Conservation (phyloP, 2,797 vertebrate species). For the Rhinichthys osculus region DNA sequence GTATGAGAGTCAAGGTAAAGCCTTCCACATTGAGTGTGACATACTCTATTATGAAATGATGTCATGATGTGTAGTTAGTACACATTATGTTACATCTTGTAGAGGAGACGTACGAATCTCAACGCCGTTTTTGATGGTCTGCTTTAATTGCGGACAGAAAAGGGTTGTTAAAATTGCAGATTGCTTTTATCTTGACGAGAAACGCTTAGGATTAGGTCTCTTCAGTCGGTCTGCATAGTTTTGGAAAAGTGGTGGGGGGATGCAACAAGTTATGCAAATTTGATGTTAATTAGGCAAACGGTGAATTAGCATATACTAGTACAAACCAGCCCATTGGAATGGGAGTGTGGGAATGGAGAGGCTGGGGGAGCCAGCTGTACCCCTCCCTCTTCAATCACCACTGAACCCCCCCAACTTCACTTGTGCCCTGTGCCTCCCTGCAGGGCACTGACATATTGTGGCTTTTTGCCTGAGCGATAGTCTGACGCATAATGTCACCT, state of each 20-base stretch:
- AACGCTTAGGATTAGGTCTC: conserved; percentile 90
- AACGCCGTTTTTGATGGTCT: conserved; percentile 54
- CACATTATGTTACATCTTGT: conserved; percentile 40
- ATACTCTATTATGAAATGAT: neutral
- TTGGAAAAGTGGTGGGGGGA: conserved; percentile 65
- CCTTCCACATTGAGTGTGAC: neutral
- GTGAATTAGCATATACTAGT: conserved; percentile 93
- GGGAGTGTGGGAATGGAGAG: conserved; percentile 90
- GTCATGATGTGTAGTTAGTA: neutral
- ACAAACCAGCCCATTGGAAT: conserved; percentile 89
- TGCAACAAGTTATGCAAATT: conserved; percentile 98
- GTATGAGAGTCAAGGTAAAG: neutral
- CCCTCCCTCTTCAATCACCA: conserved; percentile 81
- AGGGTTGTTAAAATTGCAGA: conserved; percentile 76
- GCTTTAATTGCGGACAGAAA: conserved; percentile 76
- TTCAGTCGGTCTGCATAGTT: conserved; percentile 90
- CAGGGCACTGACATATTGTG: conserved; percentile 55
- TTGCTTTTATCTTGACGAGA: conserved; percentile 84
- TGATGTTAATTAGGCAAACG: conserved; percentile 96
- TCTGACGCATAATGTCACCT: conserved; percentile 50
- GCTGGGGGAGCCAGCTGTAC: conserved; percentile 86
- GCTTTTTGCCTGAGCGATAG: conserved; percentile 30
- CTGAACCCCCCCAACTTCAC: conserved; percentile 65
- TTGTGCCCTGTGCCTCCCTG: conserved; percentile 48
- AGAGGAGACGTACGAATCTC: conserved; percentile 39